Percentiles rank a stretch among this genome's conserved stretches.
Evolutionary conservation across 2,113 vertebrate species (phyloP).

Genomic region (Axis porcinus): DNA sequence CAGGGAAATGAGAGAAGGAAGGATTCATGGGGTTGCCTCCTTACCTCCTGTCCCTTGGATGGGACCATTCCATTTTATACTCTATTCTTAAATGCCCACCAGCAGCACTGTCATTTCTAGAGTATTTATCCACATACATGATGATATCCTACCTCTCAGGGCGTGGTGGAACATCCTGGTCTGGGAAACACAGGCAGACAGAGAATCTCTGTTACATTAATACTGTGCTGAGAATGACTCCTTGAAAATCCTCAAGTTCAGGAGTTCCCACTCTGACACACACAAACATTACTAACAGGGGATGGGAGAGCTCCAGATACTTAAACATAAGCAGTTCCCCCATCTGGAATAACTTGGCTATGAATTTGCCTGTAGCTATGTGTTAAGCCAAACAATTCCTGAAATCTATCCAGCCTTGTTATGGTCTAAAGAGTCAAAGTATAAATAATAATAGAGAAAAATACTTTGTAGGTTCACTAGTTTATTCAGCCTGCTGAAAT

Average conservation of each 20-base stretch:
- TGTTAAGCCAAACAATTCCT: slow-evolving; percentile 1
- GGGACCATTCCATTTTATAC: background rate
- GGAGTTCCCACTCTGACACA: background rate
- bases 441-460: slow-evolving; percentile 28
- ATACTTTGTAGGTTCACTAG: background rate
- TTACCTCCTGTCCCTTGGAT: slow-evolving; percentile 33
- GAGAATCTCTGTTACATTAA: background rate
- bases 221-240: background rate
- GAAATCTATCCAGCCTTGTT: background rate
- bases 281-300: background rate
- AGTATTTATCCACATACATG: background rate
- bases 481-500: background rate
- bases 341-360: background rate
- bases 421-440: background rate
- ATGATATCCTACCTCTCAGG: background rate
- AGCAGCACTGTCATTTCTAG: background rate
- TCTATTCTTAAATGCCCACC: background rate
- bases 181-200: background rate
- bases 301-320: background rate
- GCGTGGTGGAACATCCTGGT: background rate
- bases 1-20: slow-evolving; percentile 59
- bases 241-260: background rate
- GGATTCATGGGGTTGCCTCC: slow-evolving; percentile 49
- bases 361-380: slow-evolving; percentile 11
- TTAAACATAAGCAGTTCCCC: background rate